Base-by-base conservation (phyloP, 2,797 vertebrate genomes). In the Myripristis jacobus region DNA sequence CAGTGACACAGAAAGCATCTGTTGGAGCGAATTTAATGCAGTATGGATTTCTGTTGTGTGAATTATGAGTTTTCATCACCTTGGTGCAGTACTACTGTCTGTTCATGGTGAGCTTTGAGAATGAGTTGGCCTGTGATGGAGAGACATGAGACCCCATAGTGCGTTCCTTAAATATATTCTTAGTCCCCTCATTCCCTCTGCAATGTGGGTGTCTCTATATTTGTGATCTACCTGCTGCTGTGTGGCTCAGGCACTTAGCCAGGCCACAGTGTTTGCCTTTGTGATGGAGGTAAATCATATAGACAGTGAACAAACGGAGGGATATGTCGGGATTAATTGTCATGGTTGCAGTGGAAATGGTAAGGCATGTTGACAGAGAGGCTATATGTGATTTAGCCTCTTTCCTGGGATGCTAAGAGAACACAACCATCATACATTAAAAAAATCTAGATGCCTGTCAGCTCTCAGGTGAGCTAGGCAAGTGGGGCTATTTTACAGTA, bases 1-100 rank as follows among this genome's bases (percentile, higher is more conserved):
- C 81, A 81, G 83, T 84, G 85, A 88, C 82, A 81, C 80, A 88
- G 81, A 89, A 79, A 81, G 86, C 89, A 89, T 86, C 89, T 90
- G 86, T 84, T 84, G 24, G 73, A 84, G 68, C 25, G 82, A 86
- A 78, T 89, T 83, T 80, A 89, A 85, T 80, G 78, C 83, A 80
- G 79, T 77, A 59, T 66, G 68, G 83, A 77, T 86, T 80, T 83
- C 66, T 86, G 76, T 80, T 53, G 67, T 71, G 74, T 81, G 74
- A 88, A 85, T 83, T 82, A 82, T 81, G 75, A 77, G 44, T 81
- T 88, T 83, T 85, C 75, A 84, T 80, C 87, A 89, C 77, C 74
- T 78, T 67, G 60, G 82, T 84, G 76, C 68, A 75, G 79, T 63
- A 69, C 79, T 61, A 50, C 70, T 73, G 63, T 80, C 70, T 81